Evolutionary conservation across 2,113 vertebrate genomes (phyloP), one percentile per base, ranked within the genome.

Genomic region (Cygnus buccinator): DNA sequence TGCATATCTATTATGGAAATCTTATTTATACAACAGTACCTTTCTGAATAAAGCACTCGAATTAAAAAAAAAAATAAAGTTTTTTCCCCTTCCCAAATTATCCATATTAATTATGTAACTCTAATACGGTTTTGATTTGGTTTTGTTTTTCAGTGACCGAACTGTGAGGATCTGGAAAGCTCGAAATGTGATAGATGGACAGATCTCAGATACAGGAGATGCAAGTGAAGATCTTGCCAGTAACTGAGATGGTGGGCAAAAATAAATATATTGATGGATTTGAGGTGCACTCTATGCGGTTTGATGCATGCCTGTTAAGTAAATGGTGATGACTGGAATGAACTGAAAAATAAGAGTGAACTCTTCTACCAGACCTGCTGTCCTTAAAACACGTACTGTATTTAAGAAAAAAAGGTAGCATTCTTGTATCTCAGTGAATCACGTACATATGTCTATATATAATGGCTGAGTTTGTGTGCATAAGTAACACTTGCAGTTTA

Each of bases 111-210:
- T 50, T 65, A 22, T 26, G 13, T 25, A 3, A 3, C 68, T 89
- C 29, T 92, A 81, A 90, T 6, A 8, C 9, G 19, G 37, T 50
- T 37, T 15, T 41, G 14, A 55, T 61, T 90, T 86, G 57, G 11
- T 63, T 93, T 48, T 91, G 28, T 44, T 96, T 96, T 97, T 29
- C 96, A 99, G 99, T 95, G 99, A 99, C 95, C 98, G 99, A 58
- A 99, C 99, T 23, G 99, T 99, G 95, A 99, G 98, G 96, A 99
- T 99, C 91, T 99, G 99, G 99, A 99, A 99, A 94, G 98, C 98
- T 90, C 98, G 98, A 68, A 98, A 97, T 55, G 94, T 97, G 66
- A 96, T 98, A 71, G 99, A 99, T 6, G 99, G 99, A 39, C 98
- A 98, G 28, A 97, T 98, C 84, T 98, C 97, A 39, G 98, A 98